phyloP scores from a whole-genome alignment of 2,797 vertebrate genomes.

The Yasuhikotakia modesta region DNA sequence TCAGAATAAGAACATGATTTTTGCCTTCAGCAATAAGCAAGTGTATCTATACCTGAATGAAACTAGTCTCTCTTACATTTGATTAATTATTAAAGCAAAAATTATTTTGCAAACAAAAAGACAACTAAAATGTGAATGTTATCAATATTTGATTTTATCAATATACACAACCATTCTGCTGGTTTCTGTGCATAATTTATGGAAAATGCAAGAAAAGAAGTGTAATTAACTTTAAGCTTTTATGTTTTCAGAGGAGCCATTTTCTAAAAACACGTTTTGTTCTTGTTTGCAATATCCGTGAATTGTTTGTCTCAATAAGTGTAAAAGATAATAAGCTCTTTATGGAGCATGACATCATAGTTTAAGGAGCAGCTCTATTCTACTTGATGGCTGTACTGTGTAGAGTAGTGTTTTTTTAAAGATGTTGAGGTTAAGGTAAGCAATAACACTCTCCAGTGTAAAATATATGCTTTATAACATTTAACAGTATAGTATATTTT shows the following conservation, averaged over 20 bases:
- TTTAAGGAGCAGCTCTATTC: no score
- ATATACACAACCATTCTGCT: constrained; percentile 72
- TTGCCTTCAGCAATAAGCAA: constrained; percentile 68
- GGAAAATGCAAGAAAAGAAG: constrained; percentile 62
- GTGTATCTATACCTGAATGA: constrained; percentile 67
- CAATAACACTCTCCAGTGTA: no score
- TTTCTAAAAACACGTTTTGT: constrained; percentile 34
- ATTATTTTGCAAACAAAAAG: constrained; percentile 78
- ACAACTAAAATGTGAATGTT: constrained; percentile 63
- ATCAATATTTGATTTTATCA: constrained; percentile 79
- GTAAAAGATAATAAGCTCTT: constrained; percentile 29
- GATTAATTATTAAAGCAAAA: constrained; percentile 76
- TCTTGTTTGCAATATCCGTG: not conserved
- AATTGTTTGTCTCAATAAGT: constrained; percentile 18
- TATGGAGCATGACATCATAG: not conserved
- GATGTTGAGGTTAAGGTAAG: no score
- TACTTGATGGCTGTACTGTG: no score
- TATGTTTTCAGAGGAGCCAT: constrained; percentile 53
- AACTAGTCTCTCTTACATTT: constrained; percentile 66
- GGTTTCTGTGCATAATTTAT: constrained; percentile 76
- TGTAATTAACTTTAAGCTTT: constrained; percentile 40
- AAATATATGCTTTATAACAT: no score
- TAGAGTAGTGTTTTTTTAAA: no score
- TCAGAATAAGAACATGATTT: constrained; percentile 69
- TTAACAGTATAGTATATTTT: no score